A percentile compares a stretch with the other conserved stretches of the same genome.
Evolutionary conservation across 2,113 vertebrate species (phyloP).

Genomic region (Rhadina sibilatrix): DNA sequence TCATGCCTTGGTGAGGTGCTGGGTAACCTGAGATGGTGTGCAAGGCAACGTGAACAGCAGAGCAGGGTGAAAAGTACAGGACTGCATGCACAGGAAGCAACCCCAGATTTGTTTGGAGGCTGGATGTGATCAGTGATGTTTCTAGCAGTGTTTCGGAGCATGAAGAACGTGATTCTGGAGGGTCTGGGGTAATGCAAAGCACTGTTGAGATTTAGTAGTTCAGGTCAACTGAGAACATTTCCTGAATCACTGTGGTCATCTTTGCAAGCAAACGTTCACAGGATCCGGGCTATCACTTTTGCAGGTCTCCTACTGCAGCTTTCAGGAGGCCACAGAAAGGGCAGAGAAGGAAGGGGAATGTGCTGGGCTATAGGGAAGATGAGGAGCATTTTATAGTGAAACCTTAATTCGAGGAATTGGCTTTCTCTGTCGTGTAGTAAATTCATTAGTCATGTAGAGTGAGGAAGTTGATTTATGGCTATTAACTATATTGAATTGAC

Average conservation of each 20-base stretch:
- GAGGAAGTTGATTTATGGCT: slow-evolving; percentile 25
- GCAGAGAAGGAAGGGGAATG: not conserved
- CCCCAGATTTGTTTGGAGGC: not conserved
- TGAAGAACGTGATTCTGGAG: not conserved
- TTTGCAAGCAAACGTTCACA: not conserved
- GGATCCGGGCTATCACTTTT: not conserved
- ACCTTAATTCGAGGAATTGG: not conserved
- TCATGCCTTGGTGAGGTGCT: not conserved
- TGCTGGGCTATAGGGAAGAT: not conserved
- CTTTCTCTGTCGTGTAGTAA: not conserved
- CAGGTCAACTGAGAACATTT: not conserved
- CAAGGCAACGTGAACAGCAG: not conserved
- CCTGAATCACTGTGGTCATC: not conserved
- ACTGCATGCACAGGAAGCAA: not conserved
- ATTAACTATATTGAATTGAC: slow-evolving; percentile 28
- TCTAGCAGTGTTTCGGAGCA: not conserved
- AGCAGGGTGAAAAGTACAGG: not conserved
- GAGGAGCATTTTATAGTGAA: not conserved
- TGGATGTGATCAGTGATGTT: not conserved
- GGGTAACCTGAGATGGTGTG: not conserved
- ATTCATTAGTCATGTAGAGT: not conserved
- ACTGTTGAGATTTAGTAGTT: not conserved
- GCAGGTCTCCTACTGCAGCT: not conserved
- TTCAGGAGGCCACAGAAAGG: not conserved
- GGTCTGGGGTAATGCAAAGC: not conserved